phyloP scores from a whole-genome alignment of 2,113 vertebrate species.

The Alethe castanea region DNA sequence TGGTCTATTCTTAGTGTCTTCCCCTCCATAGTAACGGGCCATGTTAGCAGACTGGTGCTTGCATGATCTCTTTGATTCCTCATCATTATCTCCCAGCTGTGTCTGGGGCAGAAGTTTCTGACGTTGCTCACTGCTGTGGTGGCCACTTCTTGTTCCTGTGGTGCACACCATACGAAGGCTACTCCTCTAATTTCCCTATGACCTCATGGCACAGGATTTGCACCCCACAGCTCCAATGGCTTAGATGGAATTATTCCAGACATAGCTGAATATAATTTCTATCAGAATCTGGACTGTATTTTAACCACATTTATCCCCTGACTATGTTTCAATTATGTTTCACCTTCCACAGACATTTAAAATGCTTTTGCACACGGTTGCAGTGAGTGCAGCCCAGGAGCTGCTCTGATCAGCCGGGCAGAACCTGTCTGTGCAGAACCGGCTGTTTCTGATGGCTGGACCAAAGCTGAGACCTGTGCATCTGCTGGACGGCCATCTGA shows the following conservation, averaged over 20 bases:
- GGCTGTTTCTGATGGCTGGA: not conserved
- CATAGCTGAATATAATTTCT: not conserved
- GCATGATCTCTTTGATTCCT: not conserved
- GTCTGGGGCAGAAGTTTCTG: not conserved
- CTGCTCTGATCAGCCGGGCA: not conserved
- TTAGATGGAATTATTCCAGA: not conserved
- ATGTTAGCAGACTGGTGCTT: not conserved
- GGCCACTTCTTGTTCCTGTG: not conserved
- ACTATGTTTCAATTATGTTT: not conserved
- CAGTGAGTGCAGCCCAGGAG: not conserved
- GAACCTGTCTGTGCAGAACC: not conserved
- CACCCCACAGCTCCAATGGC: not conserved
- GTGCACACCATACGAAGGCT: not conserved
- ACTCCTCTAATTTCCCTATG: not conserved
- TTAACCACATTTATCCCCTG: not conserved
- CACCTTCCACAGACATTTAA: not conserved
- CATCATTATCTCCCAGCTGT: not conserved
- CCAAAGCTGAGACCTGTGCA: not conserved
- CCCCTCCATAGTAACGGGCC: not conserved
- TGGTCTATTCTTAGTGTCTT: not conserved
- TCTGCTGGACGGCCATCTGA: not conserved
- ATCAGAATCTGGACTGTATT: not conserved
- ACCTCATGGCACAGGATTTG: not conserved
- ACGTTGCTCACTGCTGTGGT: not conserved
- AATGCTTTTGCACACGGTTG: not conserved